Evolutionary conservation across 1,140 invertebrate genomes (phyloP).

Genomic region (Drosophila pallidifrons): DNA sequence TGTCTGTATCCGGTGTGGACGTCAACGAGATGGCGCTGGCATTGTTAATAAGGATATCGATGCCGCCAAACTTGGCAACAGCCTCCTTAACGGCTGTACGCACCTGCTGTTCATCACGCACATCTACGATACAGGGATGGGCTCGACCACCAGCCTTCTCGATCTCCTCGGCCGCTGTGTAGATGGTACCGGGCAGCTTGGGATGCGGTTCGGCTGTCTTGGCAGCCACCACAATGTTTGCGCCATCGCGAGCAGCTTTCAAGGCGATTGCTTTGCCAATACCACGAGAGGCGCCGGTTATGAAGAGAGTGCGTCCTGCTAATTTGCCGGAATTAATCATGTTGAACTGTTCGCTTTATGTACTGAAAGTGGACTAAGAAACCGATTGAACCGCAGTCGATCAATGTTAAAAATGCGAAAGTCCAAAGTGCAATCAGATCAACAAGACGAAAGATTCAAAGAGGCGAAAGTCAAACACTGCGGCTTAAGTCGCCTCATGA

Average conservation of each 20-base stretch:
- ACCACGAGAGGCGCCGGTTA: conserved; percentile 98
- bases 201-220: conserved; percentile 98
- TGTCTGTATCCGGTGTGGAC: conserved; percentile 93
- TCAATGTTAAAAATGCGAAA: conserved; percentile 64
- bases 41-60: conserved; percentile 98
- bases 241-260: conserved; percentile 97
- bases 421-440: conserved; percentile 77
- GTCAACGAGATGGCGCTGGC: conserved; percentile 98
- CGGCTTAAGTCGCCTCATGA: conserved; percentile 2
- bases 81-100: conserved; percentile 91
- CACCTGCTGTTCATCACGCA: conserved; percentile 94
- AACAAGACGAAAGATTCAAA: conserved; percentile 39
- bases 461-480: conserved; percentile 20
- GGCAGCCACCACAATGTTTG: conserved; percentile 97
- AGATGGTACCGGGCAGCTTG: conserved; percentile 99
- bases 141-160: conserved; percentile 90
- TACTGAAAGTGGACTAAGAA: conserved; percentile 38
- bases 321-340: conserved; percentile 90
- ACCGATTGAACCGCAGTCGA: conserved; percentile 19
- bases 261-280: conserved; percentile 99
- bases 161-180: conserved; percentile 98
- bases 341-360: conserved; percentile 29
- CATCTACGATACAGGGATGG: conserved; percentile 97
- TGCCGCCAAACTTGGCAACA: conserved; percentile 97
- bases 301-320: conserved; percentile 96